Conservation (phyloP, 2,113 vertebrate genomes). For the Strigops habroptila region DNA sequence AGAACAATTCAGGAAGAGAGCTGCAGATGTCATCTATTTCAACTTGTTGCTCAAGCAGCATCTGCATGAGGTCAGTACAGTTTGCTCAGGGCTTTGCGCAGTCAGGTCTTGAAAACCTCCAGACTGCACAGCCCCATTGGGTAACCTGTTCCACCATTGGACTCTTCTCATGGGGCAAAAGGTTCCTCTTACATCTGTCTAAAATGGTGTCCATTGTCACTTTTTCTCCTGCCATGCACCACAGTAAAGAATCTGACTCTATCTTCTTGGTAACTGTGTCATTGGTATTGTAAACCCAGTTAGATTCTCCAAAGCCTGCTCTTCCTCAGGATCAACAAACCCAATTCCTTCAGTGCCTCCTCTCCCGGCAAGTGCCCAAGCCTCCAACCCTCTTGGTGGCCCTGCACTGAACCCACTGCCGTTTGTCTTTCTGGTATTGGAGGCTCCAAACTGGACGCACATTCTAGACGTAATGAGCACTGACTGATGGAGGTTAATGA, state of each 20-base stretch:
- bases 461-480: neutral
- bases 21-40: neutral
- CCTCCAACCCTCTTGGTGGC: fast-evolving
- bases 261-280: neutral
- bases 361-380: neutral
- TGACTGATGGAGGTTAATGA: neutral
- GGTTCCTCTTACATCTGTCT: neutral
- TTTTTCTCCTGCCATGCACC: neutral
- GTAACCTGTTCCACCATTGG: neutral
- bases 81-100: neutral
- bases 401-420: neutral
- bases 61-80: neutral
- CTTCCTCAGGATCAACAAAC: neutral
- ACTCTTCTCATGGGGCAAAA: neutral
- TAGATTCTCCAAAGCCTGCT: neutral
- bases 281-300: neutral
- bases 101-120: neutral
- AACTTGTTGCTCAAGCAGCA: neutral
- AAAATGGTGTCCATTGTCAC: neutral
- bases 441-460: neutral
- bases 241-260: neutral
- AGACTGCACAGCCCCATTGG: neutral
- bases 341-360: neutral
- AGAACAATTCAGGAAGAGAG: neutral
- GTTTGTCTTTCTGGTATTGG: neutral